Base-by-base conservation (phyloP, 1,140 invertebrate genomes). In the Aphelinus certus region DNA sequence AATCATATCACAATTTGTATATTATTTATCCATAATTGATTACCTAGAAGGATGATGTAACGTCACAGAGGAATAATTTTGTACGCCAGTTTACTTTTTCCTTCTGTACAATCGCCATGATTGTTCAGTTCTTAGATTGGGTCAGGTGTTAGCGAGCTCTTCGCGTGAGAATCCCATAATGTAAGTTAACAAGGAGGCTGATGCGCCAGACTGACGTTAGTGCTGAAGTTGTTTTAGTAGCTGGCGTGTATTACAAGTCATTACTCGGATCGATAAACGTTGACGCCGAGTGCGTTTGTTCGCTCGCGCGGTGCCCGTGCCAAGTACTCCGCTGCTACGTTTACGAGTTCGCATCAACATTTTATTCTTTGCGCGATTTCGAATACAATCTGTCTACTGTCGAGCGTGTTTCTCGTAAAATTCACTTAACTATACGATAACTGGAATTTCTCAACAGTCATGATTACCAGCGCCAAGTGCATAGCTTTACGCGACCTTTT, bases 251-350 rank as follows among this genome's bases (percentile, higher is more conserved):
- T 65, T 61, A 69, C 73, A 55, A 67, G 67, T 70, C 60, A 70
- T 75, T 75, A 69, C 68, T 75, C 70, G 63, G 26, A 46, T 70
- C 55, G 58, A 75, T 75, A 70, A 69, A 64, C 73, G 57, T 73
- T 74, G 65, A 56, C 43, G 49, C 43, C 53, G 53, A 46, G 65
- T 10, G 26, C 26, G 26, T 26, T 62, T 51, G 42, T 26, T 67
- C 46, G 49, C 43, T 61, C 56, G 1, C 62, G 43, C 43, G 58
- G 49, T 53, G 46, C 26, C 3, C 10, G 56, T 62, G 56, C 10
- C 57, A 67, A 61, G 71, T 60, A 60, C 60, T 73, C 67, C 46
- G 61, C 58, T 7, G 55, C 42, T 46, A 3, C 6, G 57, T 67
- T 65, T 68, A 74, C 58, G 72, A 74, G 72, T 65, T 68, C 64